Percentiles rank a stretch among this genome's conserved stretches.
Conservation (phyloP, 1,140 invertebrate species). For the Asobara japonica region DNA sequence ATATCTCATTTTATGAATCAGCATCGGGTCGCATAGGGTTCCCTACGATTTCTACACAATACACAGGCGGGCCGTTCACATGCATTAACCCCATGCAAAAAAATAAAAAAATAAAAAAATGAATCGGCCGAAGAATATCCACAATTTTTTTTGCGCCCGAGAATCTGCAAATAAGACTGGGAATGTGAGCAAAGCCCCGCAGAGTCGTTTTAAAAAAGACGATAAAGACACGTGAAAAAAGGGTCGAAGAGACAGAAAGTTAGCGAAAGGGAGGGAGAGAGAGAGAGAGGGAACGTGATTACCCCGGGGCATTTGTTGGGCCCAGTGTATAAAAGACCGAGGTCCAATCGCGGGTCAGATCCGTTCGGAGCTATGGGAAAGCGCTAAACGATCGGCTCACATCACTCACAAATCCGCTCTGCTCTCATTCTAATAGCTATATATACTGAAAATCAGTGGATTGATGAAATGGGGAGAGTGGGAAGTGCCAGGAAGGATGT, state of each 20-base stretch:
- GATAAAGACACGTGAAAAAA: slow-evolving; percentile 44
- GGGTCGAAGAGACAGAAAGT: slow-evolving; percentile 32
- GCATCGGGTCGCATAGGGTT: too few relatives aligned
- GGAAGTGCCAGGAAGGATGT: too few relatives aligned
- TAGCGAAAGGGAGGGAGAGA: slow-evolving; percentile 18
- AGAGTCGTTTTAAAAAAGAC: slow-evolving; percentile 8
- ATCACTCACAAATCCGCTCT: slow-evolving; percentile 64
- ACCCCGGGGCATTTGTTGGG: slow-evolving; percentile 59
- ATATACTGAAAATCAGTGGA: not conserved
- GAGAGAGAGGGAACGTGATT: slow-evolving; percentile 59
- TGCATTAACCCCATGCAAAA: too few relatives aligned
- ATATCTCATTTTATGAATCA: too few relatives aligned
- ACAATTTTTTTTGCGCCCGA: not conserved
- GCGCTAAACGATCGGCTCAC: slow-evolving; percentile 66
- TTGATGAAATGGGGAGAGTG: not conserved
- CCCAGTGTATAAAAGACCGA: slow-evolving; percentile 46
- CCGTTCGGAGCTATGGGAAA: slow-evolving; percentile 63
- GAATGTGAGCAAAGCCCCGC: not conserved
- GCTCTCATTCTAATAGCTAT: slow-evolving; percentile 45
- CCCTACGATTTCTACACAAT: too few relatives aligned
- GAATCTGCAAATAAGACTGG: not conserved
- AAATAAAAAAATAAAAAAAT: not conserved
- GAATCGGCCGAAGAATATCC: too few relatives aligned
- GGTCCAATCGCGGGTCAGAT: slow-evolving; percentile 65
- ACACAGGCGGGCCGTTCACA: too few relatives aligned